Evolutionary conservation across 1,140 invertebrate genomes (phyloP).

Genomic region (Eriocheir sinensis): DNA sequence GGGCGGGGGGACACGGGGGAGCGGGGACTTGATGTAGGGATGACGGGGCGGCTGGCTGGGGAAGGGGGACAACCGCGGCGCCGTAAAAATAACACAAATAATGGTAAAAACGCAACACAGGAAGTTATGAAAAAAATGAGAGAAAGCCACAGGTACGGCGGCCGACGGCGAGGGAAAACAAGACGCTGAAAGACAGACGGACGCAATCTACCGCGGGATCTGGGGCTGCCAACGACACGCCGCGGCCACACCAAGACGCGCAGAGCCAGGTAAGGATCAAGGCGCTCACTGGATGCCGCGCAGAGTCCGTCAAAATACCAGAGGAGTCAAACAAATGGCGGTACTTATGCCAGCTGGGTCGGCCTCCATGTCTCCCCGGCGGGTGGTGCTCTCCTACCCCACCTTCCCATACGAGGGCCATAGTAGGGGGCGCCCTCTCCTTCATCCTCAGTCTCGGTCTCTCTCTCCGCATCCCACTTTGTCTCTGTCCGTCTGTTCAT

Average conservation of each 20-base stretch:
- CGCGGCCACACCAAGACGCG: background rate
- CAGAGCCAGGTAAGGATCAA: background rate
- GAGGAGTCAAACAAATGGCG: conserved; percentile 3
- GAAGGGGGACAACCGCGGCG: background rate
- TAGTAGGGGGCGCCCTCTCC: background rate
- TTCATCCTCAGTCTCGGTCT: background rate
- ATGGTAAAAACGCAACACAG: background rate
- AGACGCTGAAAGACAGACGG: background rate
- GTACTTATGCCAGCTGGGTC: background rate
- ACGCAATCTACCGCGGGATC: background rate
- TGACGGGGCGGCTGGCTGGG: background rate
- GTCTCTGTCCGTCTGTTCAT: background rate
- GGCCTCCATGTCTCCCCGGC: background rate
- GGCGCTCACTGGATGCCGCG: background rate
- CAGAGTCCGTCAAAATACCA: background rate
- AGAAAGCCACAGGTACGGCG: no score
- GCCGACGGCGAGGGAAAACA: background rate
- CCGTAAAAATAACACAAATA: background rate
- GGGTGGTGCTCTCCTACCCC: background rate
- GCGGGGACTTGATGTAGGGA: background rate
- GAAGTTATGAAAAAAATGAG: background rate
- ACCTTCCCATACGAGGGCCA: background rate
- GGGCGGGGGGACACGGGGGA: background rate
- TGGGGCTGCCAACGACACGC: background rate
- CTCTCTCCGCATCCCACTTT: background rate